phyloP scores from a whole-genome alignment of 2,113 vertebrate species.

The Athene cunicularia region DNA sequence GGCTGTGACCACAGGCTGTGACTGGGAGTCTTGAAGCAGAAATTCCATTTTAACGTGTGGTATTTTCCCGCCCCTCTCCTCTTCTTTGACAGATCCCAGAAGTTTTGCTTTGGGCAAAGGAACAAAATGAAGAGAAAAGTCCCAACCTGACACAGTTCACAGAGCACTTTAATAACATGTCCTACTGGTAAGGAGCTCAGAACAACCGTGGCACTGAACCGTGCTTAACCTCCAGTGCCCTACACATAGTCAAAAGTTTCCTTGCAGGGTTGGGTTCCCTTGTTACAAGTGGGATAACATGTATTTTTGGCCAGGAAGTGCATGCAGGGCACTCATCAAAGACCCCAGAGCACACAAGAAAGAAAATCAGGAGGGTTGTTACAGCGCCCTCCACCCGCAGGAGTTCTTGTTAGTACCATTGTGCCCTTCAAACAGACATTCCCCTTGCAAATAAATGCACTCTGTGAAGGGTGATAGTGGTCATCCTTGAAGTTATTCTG shows the following conservation, averaged over 20 bases:
- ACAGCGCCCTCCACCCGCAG: no score
- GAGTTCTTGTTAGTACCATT: not conserved
- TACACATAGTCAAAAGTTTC: not conserved
- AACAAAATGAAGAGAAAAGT: constrained; percentile 99
- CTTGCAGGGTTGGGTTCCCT: not conserved
- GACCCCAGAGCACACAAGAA: not conserved
- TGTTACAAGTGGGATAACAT: not conserved
- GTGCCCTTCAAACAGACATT: not conserved
- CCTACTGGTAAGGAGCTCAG: constrained; percentile 88
- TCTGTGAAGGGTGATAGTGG: not conserved
- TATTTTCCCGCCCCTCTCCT: not conserved
- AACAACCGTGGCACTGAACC: not conserved
- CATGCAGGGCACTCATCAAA: not conserved
- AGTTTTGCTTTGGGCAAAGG: constrained; percentile 98
- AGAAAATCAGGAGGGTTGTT: not conserved
- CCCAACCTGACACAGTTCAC: constrained; percentile 99
- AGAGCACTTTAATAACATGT: constrained; percentile 99
- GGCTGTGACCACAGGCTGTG: not conserved
- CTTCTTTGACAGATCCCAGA: constrained; percentile 87
- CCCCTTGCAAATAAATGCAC: not conserved
- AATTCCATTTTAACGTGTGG: not conserved
- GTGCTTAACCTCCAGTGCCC: not conserved
- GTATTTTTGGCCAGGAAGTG: not conserved
- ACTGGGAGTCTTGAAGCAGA: not conserved
- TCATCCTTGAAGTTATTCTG: not conserved